phyloP scores from a whole-genome alignment of 2,113 vertebrate genomes.

The Dasyurus viverrinus region DNA sequence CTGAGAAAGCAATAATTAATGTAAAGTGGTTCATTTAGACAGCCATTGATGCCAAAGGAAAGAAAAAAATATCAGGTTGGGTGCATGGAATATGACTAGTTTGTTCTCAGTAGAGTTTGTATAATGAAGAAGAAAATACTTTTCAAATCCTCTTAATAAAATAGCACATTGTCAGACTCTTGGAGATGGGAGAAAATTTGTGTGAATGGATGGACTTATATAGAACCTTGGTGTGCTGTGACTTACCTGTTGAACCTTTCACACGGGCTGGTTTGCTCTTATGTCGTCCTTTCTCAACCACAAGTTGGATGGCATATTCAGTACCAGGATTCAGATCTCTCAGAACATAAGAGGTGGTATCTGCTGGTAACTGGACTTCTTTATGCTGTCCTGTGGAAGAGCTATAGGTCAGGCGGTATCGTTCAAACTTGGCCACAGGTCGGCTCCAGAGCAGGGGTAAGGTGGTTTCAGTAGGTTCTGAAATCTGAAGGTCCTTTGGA shows the following conservation, averaged over 20 bases:
- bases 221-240: neutral
- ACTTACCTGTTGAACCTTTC: conserved; percentile 91
- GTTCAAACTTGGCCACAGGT: conserved; percentile 92
- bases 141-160: neutral
- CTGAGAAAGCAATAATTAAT: conserved; percentile 11
- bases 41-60: neutral
- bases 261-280: conserved; percentile 87
- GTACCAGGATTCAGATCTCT: conserved; percentile 86
- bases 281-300: conserved; percentile 90
- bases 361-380: conserved; percentile 85
- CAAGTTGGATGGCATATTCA: conserved; percentile 90
- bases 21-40: neutral
- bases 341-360: conserved; percentile 85
- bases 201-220: neutral
- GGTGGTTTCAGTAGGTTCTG: conserved; percentile 87
- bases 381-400: conserved; percentile 80
- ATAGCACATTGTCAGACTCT: neutral
- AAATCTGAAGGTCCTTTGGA: conserved; percentile 91
- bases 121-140: neutral
- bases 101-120: neutral
- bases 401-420: conserved; percentile 87
- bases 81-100: neutral
- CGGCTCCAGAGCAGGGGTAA: conserved; percentile 90
- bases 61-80: neutral
- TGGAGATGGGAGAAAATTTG: neutral